These are phyloP conservation scores for Xenus cinereus DNA, from an alignment of 2,113 vertebrate species.

Conservation along the genomic window DNA sequence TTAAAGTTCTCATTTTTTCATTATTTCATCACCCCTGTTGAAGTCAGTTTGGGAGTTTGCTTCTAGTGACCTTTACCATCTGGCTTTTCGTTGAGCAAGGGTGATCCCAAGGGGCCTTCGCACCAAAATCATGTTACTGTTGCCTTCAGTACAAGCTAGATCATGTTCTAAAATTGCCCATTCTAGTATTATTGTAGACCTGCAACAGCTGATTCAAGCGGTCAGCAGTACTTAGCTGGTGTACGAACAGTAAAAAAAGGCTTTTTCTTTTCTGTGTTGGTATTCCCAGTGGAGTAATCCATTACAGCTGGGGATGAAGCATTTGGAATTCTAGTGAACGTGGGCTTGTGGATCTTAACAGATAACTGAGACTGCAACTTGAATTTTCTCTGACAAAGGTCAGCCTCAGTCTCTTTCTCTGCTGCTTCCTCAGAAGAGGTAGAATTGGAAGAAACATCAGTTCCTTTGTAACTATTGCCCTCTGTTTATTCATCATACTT, in stretches of 20 bases:
- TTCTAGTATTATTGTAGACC: background rate
- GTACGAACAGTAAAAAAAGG: background rate
- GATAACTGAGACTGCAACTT: background rate
- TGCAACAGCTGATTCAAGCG: background rate
- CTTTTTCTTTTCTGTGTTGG: background rate
- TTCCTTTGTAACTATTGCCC: background rate
- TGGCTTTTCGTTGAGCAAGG: background rate
- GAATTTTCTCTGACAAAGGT: background rate
- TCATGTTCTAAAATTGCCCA: background rate
- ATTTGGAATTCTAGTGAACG: background rate
- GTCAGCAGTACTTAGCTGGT: background rate
- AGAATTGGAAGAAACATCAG: background rate
- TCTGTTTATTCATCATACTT: conserved; percentile 7
- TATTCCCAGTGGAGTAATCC: background rate
- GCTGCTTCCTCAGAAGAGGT: background rate
- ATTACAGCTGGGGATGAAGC: background rate
- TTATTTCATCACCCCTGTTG: background rate
- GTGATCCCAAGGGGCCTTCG: background rate
- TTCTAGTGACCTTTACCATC: background rate
- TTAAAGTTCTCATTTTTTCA: background rate
- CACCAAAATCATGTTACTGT: background rate
- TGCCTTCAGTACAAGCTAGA: background rate
- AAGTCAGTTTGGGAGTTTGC: background rate
- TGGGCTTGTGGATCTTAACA: background rate
- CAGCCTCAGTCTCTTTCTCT: background rate